A percentile compares a stretch with the other conserved stretches of the same genome.
These are phyloP conservation scores for Trissonchulus sp. DNA, from an alignment of 2,888 invertebrate species.

Conservation along the genomic window DNA sequence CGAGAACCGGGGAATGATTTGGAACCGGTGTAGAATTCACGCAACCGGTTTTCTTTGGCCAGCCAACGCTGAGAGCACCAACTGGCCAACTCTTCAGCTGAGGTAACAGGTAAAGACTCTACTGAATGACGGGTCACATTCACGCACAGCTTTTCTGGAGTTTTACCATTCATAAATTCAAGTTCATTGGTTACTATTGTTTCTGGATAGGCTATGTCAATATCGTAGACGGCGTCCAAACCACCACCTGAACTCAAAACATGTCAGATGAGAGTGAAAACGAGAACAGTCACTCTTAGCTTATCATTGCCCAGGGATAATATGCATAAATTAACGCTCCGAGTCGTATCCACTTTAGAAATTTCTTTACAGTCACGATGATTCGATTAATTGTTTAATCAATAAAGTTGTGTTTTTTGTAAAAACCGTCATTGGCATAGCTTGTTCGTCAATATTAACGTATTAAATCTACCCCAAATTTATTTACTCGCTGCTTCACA, in stretches of 20 bases:
- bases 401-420: too few species aligned
- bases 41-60: constrained; percentile 53
- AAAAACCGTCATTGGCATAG: too few species aligned
- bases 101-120: constrained; percentile 39
- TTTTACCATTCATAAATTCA: constrained; percentile 65
- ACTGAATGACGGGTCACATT: constrained; percentile 60
- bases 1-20: neutral
- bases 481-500: too few species aligned
- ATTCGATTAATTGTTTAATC: too few species aligned
- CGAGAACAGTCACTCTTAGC: constrained; percentile 23
- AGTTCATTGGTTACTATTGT: constrained; percentile 69
- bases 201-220: constrained; percentile 75
- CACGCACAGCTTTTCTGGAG: constrained; percentile 71
- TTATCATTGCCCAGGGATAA: too few species aligned
- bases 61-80: constrained; percentile 54
- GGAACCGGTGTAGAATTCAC: constrained; percentile 36
- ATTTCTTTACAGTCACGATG: too few species aligned
- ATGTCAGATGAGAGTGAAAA: constrained; percentile 12
- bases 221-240: constrained; percentile 72
- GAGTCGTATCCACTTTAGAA: too few species aligned
- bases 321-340: too few species aligned
- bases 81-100: constrained; percentile 40
- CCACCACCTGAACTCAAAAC: constrained; percentile 56
- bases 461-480: too few species aligned
- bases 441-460: too few species aligned